These are phyloP conservation scores for Lathamus discolor DNA, from an alignment of 2,113 vertebrate genomes.

Conservation along the genomic window DNA sequence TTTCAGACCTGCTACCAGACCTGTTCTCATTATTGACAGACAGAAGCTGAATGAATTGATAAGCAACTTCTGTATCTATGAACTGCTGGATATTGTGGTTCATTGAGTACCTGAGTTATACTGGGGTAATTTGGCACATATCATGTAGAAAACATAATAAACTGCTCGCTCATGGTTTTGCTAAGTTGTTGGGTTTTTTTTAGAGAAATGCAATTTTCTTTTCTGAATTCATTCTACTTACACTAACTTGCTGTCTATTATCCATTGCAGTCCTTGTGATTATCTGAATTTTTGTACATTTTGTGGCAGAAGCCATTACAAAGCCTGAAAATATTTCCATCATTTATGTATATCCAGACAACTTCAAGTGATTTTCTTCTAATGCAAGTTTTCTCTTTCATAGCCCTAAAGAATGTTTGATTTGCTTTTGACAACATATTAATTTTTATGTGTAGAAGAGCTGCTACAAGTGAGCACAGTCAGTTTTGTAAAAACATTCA, in stretches of 20 bases:
- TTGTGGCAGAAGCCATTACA: background rate
- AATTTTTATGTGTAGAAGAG: background rate
- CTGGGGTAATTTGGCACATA: conserved; percentile 4
- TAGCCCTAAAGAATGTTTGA: background rate
- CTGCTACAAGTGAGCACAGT: background rate
- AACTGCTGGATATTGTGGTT: background rate
- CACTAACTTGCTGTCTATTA: background rate
- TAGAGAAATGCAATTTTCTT: background rate
- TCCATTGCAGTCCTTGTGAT: background rate
- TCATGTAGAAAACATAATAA: conserved; percentile 5
- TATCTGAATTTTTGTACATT: background rate
- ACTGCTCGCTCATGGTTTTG: background rate
- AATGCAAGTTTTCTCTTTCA: background rate
- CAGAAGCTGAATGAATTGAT: background rate
- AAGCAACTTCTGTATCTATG: background rate
- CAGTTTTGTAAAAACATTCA: conserved; percentile 16
- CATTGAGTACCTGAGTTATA: conserved; percentile 5
- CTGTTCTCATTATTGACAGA: background rate
- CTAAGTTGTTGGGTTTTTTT: background rate
- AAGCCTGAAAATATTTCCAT: conserved; percentile 20
- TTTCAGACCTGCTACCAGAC: background rate
- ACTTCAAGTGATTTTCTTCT: conserved; percentile 9
- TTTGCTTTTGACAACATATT: background rate
- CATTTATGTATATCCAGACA: background rate
- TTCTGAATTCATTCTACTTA: background rate